Conservation (phyloP, 2,888 invertebrate species). For the Chymomyza amoena region DNA sequence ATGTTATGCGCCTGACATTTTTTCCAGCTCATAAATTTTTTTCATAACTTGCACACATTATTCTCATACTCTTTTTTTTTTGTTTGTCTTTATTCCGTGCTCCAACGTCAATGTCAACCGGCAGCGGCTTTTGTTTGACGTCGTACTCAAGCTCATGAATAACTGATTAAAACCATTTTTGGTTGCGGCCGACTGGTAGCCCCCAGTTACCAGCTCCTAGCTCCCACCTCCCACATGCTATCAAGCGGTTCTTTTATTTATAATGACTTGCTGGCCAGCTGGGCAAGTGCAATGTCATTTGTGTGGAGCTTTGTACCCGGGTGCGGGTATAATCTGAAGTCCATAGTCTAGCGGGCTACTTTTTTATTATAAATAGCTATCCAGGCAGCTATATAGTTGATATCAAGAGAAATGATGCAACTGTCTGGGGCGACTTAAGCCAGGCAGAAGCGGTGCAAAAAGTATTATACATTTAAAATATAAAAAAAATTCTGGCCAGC, state of each 20-base stretch:
- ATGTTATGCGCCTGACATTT: conserved; percentile 39
- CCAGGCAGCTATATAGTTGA: conserved; percentile 4
- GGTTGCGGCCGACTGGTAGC: conserved; percentile 26
- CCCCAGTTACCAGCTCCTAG: neutral
- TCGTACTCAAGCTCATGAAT: conserved; percentile 61
- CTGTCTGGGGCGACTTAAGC: conserved; percentile 25
- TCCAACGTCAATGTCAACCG: conserved; percentile 61
- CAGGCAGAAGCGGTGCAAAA: neutral
- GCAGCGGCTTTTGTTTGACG: conserved; percentile 67
- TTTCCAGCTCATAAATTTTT: conserved; percentile 70
- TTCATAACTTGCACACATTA: conserved; percentile 32
- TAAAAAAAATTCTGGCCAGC: neutral
- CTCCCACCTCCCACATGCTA: neutral
- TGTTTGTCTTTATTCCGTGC: conserved; percentile 15
- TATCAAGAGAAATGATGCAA: conserved; percentile 38
- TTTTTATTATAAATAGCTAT: conserved; percentile 56
- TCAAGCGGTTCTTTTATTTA: conserved; percentile 51
- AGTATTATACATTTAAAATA: neutral
- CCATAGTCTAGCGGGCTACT: neutral
- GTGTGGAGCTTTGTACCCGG: neutral
- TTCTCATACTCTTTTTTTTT: conserved; percentile 15
- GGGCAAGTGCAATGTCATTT: conserved; percentile 49
- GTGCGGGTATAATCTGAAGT: neutral
- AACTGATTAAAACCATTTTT: conserved; percentile 70
- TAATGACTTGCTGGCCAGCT: conserved; percentile 51